phyloP scores from a whole-genome alignment of 2,113 vertebrate genomes.

The Tauraco erythrolophus region DNA sequence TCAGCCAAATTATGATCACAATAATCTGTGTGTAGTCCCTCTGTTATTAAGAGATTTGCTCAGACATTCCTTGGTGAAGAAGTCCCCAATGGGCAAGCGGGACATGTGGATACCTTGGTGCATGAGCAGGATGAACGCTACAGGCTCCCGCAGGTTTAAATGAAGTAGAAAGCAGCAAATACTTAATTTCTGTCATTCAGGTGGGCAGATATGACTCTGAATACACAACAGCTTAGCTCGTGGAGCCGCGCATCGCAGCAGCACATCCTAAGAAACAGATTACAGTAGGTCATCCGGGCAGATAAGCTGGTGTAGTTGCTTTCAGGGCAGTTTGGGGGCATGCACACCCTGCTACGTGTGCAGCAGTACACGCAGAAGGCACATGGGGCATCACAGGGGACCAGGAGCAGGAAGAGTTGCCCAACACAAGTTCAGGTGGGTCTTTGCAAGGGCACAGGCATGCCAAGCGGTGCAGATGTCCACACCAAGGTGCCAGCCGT shows the following conservation, averaged over 20 bases:
- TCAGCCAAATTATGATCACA: constrained; percentile 3
- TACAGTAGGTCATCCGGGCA: background rate
- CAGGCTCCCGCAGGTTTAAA: background rate
- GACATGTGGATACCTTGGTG: background rate
- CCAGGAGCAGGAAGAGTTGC: background rate
- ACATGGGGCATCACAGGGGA: fast-evolving
- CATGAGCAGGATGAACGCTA: background rate
- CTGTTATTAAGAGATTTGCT: background rate
- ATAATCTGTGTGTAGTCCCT: background rate
- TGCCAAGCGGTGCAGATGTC: background rate
- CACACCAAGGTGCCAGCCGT: background rate
- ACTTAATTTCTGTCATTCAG: background rate
- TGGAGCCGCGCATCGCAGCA: fast-evolving
- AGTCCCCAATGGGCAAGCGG: background rate
- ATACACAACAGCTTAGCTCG: background rate
- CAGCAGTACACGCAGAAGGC: background rate
- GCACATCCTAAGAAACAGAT: background rate
- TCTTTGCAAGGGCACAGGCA: background rate
- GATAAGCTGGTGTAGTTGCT: fast-evolving
- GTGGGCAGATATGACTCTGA: background rate
- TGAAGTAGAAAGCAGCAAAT: background rate
- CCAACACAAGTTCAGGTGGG: background rate
- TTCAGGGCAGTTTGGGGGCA: no score
- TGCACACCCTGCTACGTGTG: fast-evolving
- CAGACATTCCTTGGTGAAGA: background rate